Conservation (phyloP, 2,888 invertebrate genomes). For the Acleris holmiana region DNA sequence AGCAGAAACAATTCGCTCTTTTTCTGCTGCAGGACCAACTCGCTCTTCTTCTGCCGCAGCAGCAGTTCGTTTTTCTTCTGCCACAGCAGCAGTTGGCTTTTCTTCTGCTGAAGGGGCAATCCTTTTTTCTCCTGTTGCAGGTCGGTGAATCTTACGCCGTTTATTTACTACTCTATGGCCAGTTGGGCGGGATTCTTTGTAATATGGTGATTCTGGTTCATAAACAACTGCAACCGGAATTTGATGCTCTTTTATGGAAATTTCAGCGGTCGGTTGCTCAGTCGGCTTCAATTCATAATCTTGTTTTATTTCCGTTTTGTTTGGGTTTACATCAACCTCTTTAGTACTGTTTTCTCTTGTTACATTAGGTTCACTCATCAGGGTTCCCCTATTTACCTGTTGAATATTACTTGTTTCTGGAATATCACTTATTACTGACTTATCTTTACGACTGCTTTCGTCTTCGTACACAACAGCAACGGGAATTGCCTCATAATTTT, state of each 20-base stretch:
- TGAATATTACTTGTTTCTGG: not conserved
- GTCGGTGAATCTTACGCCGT: conserved; percentile 9
- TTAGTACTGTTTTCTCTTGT: not conserved
- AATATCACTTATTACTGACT: conserved; percentile 20
- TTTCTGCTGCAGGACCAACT: too few species aligned
- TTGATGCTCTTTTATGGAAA: conserved; percentile 38
- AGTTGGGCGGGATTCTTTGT: not conserved
- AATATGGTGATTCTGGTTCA: conserved; percentile 38
- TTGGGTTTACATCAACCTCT: not conserved
- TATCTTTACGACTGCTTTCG: conserved; percentile 39
- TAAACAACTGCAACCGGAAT: conserved; percentile 50
- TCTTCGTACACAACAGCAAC: conserved; percentile 41
- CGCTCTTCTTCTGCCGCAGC: too few species aligned
- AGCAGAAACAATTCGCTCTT: too few species aligned
- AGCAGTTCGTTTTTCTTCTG: not conserved
- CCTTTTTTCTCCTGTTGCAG: conserved; percentile 8
- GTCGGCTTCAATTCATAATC: not conserved
- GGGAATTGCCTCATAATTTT: conserved; percentile 47
- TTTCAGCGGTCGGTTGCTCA: not conserved
- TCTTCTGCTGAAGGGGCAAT: conserved; percentile 5
- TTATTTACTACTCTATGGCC: conserved; percentile 12
- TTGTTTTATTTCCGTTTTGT: not conserved
- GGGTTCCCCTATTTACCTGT: conserved; percentile 45
- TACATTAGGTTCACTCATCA: conserved; percentile 37
- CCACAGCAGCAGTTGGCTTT: not conserved